These are phyloP conservation scores for Strigamia crassipes DNA, from an alignment of 2,888 invertebrate genomes.

Conservation along the genomic window DNA sequence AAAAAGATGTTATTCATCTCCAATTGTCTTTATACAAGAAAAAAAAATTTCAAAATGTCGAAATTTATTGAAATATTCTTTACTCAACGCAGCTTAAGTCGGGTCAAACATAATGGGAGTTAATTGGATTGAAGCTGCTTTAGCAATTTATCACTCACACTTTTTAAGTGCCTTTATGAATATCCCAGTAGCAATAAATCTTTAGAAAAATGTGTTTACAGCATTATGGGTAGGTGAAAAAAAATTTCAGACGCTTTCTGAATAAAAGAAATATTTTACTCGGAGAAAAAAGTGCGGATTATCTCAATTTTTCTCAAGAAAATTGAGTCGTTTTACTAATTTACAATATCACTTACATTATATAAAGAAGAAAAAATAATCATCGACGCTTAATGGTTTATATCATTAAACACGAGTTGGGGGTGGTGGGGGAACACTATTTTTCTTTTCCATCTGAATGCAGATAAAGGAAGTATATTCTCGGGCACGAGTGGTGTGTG, in stretches of 20 bases:
- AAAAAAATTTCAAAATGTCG: no score
- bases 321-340: not conserved
- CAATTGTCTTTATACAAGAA: no score
- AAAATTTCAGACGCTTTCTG: not conserved
- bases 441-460: not conserved
- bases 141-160: not conserved
- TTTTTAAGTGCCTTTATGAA: constrained; percentile 21
- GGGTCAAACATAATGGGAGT: not conserved
- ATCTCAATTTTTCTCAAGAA: not conserved
- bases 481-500: constrained; percentile 8
- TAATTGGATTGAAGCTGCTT: constrained; percentile 2
- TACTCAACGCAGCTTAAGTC: not conserved
- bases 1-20: no score
- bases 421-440: not conserved
- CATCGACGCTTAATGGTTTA: not conserved
- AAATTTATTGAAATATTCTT: not conserved
- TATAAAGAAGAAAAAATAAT: no score
- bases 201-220: not conserved
- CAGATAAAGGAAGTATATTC: not conserved
- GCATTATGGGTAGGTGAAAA: not conserved
- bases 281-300: not conserved
- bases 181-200: not conserved
- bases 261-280: not conserved
- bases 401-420: not conserved
- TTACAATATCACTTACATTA: no score